These are phyloP conservation scores for Desmodus rotundus DNA, from an alignment of 2,113 vertebrate genomes.

Conservation along the genomic window DNA sequence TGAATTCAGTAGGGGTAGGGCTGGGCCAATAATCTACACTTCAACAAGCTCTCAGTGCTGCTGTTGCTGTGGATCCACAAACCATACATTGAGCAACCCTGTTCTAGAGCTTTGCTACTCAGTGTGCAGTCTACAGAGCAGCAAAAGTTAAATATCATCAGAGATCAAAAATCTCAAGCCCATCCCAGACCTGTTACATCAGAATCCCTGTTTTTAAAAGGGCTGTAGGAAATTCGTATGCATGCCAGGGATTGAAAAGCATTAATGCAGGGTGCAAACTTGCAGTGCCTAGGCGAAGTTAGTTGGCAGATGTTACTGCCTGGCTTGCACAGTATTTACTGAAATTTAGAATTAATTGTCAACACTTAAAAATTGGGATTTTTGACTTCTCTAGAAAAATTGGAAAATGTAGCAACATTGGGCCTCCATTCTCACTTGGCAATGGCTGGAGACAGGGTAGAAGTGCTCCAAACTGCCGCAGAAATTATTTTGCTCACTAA, in stretches of 20 bases:
- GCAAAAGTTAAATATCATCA: neutral
- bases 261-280: neutral
- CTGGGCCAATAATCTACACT: neutral
- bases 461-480: neutral
- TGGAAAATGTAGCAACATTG: neutral
- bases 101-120: neutral
- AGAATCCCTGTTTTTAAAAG: neutral
- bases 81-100: neutral
- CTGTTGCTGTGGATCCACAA: neutral
- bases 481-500: neutral
- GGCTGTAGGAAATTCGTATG: neutral
- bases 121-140: accelerated
- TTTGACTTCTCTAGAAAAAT: neutral
- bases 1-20: neutral
- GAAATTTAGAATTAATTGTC: neutral
- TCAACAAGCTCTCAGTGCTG: neutral
- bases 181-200: neutral
- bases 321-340: neutral
- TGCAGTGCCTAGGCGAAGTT: neutral
- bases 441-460: neutral
- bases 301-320: neutral
- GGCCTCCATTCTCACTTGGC: neutral
- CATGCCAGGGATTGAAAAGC: neutral
- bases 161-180: neutral
- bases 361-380: neutral